Conservation (phyloP, 2,888 invertebrate genomes). For the Sycophila texana region DNA sequence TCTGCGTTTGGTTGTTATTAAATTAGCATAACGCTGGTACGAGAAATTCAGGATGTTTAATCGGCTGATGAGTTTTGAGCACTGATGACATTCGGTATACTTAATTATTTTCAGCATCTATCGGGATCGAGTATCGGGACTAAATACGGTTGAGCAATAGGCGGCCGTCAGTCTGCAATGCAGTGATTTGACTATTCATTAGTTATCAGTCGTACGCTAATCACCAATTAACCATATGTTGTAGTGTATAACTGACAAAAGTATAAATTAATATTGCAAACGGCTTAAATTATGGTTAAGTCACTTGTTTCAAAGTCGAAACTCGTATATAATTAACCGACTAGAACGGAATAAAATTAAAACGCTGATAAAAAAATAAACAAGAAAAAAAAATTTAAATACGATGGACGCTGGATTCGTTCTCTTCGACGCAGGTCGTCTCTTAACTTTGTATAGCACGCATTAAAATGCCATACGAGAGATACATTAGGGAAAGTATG, state of each 20-base stretch:
- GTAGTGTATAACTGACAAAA: conserved; percentile 2
- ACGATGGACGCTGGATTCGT: conserved; percentile 65
- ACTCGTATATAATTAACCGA: too few species aligned
- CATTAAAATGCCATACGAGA: conserved; percentile 17
- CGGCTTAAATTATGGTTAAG: background rate
- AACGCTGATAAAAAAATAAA: background rate
- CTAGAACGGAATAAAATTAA: too few species aligned
- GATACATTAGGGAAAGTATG: background rate
- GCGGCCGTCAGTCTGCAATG: conserved; percentile 59
- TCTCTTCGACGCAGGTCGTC: conserved; percentile 66
- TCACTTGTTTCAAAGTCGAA: conserved; percentile 14
- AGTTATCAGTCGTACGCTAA: conserved; percentile 36
- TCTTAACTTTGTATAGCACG: conserved; percentile 19
- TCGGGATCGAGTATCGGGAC: conserved; percentile 11
- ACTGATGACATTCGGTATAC: background rate
- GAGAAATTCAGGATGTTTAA: too few species aligned
- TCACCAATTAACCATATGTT: conserved; percentile 19
- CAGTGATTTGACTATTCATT: conserved; percentile 66
- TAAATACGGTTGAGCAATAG: conserved; percentile 11
- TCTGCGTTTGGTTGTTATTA: too few species aligned
- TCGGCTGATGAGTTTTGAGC: too few species aligned
- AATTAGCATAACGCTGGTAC: too few species aligned
- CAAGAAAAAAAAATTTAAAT: conserved; percentile 17
- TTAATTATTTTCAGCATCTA: background rate
- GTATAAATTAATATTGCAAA: background rate